Percentiles rank a stretch among this genome's conserved stretches.
These are phyloP conservation scores for Gymnogyps californianus DNA, from an alignment of 2,113 vertebrate genomes.

Conservation along the genomic window DNA sequence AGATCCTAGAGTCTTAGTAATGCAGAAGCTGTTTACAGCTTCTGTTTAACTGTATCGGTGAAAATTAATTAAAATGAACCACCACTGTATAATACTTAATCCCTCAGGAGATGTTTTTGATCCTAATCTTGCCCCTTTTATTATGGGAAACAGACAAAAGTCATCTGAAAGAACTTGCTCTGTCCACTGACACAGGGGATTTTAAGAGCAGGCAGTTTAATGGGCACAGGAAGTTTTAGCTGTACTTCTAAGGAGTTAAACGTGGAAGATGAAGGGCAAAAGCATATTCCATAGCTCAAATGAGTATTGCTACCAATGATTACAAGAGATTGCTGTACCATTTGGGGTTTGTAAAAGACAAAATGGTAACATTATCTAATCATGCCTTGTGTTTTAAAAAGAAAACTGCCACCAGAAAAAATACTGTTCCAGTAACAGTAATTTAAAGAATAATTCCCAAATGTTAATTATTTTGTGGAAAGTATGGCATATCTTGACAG, in stretches of 20 bases:
- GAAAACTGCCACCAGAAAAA: not conserved
- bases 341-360: not conserved
- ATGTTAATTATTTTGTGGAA: not conserved
- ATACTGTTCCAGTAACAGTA: not conserved
- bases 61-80: not conserved
- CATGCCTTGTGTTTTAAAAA: not conserved
- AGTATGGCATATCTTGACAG: not conserved
- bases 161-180: not conserved
- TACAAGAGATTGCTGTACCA: not conserved
- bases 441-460: not conserved
- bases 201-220: not conserved
- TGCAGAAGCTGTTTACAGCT: not conserved
- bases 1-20: not conserved
- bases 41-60: not conserved
- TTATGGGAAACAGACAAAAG: not conserved
- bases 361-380: not conserved
- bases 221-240: not conserved
- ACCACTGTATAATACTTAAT: not conserved
- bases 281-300: not conserved
- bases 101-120: not conserved
- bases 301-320: not conserved
- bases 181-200: not conserved
- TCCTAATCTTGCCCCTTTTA: not conserved
- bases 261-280: not conserved
- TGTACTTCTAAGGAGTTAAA: not conserved